Base-by-base conservation (phyloP, 2,797 vertebrate genomes). In the Artibeus lituratus region DNA sequence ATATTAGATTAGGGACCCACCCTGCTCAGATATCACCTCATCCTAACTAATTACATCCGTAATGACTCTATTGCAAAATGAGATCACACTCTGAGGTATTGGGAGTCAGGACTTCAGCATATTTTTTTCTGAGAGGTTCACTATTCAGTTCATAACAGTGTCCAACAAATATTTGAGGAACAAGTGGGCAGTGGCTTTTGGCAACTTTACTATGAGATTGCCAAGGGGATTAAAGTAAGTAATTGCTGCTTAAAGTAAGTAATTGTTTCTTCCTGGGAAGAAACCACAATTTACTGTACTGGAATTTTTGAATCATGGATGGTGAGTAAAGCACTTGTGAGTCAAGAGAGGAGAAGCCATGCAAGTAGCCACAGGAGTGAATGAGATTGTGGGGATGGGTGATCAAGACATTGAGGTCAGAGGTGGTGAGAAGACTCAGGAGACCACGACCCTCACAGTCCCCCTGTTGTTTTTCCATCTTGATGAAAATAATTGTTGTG, bases 351-450 rank as follows among this genome's bases (percentile, higher is more conserved):
- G n/a, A 4, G 32, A 35, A 78, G 67, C n/a, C 18, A 22, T 0
- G 1, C 2, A 7, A 9, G 12, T 15, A 3, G 37, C 37, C n/a
- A 11, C 57, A 5, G 0, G 8, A 55, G 42, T 0, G 1, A 35
- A 26, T 0, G 24, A 24, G 21, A 21, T 0, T 0, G 1, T 7
- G 10, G 35, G 57, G 72, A 0, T 7, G 37, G 19, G 24, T 1
- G 8, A 47, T 8, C 5, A 21, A 35, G 42, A 9, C 0, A 1
- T 3, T 1, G 9, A 0, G 7, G 6, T 32, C 24, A 14, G 39
- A 21, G 26, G 55, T 4, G 67, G 14, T 0, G 1, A 7, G 39
- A 24, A 35, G 73, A 83, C 4, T 6, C 18, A 0, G 2, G 3
- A 14, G 70, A 29, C 21, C 18, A 7, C 0, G 0, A 6, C 0